Percentiles rank a stretch among this genome's conserved stretches.
Conservation (phyloP, 2,888 invertebrate genomes). For the Dusona sp. region DNA sequence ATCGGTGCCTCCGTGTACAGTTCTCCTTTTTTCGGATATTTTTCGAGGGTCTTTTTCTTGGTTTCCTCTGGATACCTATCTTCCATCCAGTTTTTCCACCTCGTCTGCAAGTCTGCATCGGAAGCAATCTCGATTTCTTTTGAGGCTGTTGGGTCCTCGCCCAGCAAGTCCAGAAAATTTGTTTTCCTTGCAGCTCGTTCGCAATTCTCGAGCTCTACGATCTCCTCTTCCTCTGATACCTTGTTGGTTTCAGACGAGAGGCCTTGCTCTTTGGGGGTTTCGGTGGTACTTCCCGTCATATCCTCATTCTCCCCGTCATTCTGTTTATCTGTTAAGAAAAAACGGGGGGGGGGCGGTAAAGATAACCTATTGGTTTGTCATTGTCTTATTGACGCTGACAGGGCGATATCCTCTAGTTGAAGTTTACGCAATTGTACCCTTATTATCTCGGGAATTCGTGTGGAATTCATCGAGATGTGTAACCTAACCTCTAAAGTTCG, state of each 20-base stretch:
- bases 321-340: not conserved
- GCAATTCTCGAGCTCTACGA: slow-evolving; percentile 3
- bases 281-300: not conserved
- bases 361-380: not conserved
- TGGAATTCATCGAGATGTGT: slow-evolving; percentile 26
- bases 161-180: slow-evolving; percentile 33
- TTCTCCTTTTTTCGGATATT: slow-evolving; percentile 43
- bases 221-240: not conserved
- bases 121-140: slow-evolving; percentile 25
- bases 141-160: slow-evolving; percentile 38
- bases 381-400: slow-evolving; percentile 34
- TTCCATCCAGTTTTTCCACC: slow-evolving; percentile 52
- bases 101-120: slow-evolving; percentile 35
- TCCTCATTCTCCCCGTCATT: slow-evolving; percentile 13
- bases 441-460: slow-evolving; percentile 18
- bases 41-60: slow-evolving; percentile 33
- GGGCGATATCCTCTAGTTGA: slow-evolving; percentile 34
- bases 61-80: slow-evolving; percentile 34
- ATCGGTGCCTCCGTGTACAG: slow-evolving; percentile 54
- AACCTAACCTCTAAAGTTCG: slow-evolving; percentile 26
- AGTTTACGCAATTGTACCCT: slow-evolving; percentile 10
- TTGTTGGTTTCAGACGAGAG: slow-evolving; percentile 27
- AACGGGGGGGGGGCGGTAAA: not conserved
- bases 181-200: slow-evolving; percentile 28
- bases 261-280: slow-evolving; percentile 16